Conservation (phyloP, 1,140 invertebrate species). For the Drosophila sp. region DNA sequence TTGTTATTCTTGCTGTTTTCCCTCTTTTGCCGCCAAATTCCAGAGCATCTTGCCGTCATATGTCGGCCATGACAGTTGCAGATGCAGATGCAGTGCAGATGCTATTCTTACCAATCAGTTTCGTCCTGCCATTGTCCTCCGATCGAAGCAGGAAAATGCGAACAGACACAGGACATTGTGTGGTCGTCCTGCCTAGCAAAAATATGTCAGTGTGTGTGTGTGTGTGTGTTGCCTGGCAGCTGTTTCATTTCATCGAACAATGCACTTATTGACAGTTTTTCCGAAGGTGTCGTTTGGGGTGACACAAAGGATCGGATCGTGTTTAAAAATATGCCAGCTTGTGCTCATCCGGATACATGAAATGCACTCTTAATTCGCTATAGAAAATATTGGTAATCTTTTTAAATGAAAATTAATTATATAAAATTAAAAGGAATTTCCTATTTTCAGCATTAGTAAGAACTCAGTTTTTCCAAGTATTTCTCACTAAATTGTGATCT, state of each 20-base stretch:
- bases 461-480: not conserved
- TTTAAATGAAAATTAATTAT: not conserved
- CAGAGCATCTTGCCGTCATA: constrained; percentile 65
- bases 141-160: constrained; percentile 5
- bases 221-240: constrained; percentile 42
- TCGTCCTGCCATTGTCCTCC: constrained; percentile 40
- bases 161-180: constrained; percentile 40
- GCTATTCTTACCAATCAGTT: constrained; percentile 67
- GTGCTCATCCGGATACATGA: constrained; percentile 56
- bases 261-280: constrained; percentile 77
- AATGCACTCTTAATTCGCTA: constrained; percentile 7
- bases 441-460: not conserved
- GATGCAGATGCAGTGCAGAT: constrained; percentile 52
- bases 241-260: constrained; percentile 54
- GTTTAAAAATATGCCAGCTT: constrained; percentile 47
- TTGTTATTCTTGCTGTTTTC: constrained; percentile 17
- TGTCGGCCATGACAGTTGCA: constrained; percentile 74
- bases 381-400: not conserved
- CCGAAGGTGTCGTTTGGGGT: constrained; percentile 61
- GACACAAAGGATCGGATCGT: constrained; percentile 61
- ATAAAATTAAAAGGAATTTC: constrained; percentile 12
- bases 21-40: constrained; percentile 72
- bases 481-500: not conserved
- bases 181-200: constrained; percentile 46
- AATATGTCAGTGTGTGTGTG: constrained; percentile 6